A percentile compares a stretch with the other conserved stretches of the same genome.
Evolutionary conservation across 2,113 vertebrate species (phyloP).

Genomic region (Piprites chloris): DNA sequence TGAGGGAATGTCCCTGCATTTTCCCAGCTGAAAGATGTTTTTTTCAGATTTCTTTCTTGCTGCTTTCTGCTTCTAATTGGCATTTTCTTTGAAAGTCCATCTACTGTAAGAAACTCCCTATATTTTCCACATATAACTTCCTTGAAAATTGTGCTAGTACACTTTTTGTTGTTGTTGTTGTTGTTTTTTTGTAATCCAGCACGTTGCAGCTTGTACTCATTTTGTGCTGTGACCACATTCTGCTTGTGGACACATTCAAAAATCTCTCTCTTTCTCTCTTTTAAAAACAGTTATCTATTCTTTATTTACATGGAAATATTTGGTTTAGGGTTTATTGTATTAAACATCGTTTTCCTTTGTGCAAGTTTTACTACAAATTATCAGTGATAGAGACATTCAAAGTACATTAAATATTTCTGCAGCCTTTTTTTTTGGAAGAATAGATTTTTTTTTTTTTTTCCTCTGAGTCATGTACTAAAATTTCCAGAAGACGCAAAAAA

Average conservation of each 20-base stretch:
- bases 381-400: neutral
- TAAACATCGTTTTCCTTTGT: neutral
- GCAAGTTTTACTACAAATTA: neutral
- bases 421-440: neutral
- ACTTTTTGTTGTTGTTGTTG: neutral
- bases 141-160: neutral
- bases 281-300: neutral
- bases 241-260: neutral
- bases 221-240: neutral
- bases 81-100: neutral
- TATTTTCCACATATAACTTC: neutral
- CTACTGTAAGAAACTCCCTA: neutral
- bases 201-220: neutral
- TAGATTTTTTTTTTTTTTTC: fast-evolving
- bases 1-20: neutral
- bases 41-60: neutral
- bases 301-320: neutral
- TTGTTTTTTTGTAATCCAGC: neutral
- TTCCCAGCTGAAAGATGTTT: neutral
- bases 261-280: neutral
- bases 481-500: neutral
- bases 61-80: neutral
- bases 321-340: neutral
- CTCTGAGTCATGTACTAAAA: neutral
- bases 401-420: neutral